A percentile compares a stretch with the other conserved stretches of the same genome.
phyloP scores from a whole-genome alignment of 2,113 vertebrate genomes.

The Plecotus auritus region DNA sequence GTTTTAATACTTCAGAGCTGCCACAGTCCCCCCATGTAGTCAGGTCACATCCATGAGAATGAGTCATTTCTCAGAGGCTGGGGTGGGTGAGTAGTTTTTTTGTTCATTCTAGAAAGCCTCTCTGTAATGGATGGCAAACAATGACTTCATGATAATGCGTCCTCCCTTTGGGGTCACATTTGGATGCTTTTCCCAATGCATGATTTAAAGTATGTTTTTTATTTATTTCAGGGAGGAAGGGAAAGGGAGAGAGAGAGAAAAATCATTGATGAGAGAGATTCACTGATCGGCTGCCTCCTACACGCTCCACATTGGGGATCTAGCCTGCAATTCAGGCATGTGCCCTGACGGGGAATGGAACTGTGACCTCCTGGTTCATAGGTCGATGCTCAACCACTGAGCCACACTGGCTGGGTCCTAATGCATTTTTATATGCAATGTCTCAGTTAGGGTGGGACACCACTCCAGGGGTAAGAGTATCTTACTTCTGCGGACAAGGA shows the following conservation, averaged over 20 bases:
- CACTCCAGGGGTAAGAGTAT: background rate
- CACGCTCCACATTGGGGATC: no score
- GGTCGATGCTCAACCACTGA: no score
- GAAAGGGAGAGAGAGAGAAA: no score
- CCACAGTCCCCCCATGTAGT: background rate
- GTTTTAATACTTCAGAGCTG: background rate
- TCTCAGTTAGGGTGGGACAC: background rate
- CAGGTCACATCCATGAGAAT: background rate
- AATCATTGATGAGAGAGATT: no score
- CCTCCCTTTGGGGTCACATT: background rate
- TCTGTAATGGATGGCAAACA: slow-evolving; percentile 7
- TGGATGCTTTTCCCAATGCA: background rate
- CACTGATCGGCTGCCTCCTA: no score
- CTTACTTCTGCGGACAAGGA: background rate
- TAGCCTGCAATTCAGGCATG: no score
- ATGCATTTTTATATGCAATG: background rate
- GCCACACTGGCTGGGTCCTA: background rate
- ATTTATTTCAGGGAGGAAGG: no score
- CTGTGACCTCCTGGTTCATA: no score
- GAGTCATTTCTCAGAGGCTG: slow-evolving; percentile 9
- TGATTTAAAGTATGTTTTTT: background rate
- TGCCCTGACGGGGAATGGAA: no score
- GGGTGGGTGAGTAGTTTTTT: background rate
- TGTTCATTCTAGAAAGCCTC: background rate
- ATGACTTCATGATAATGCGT: background rate